Evolutionary conservation across 2,113 vertebrate genomes (phyloP), one percentile per base, ranked within the genome.

Genomic region (Panurus biarmicus): DNA sequence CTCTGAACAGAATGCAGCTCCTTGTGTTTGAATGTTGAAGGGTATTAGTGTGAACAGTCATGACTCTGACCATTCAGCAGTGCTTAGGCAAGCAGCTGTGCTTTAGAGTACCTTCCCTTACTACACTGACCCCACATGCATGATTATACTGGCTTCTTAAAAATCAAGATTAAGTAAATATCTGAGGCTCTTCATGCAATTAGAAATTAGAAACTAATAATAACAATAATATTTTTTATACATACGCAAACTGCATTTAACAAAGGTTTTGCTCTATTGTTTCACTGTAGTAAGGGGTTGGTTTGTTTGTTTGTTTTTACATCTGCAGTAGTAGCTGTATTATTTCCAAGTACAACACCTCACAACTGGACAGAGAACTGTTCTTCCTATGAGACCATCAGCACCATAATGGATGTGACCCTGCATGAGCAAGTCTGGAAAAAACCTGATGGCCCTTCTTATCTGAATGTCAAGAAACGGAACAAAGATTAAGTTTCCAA

Each of bases 401-500:
- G 45, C 76, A 76, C 67, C 47, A 14, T 40, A 78, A 85, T 7
- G 31, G 58, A 78, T 73, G 67, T 35, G 45, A 62, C 38, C 72
- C 14, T 75, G 77, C 50, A 71, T 26, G 24, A 93, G 28, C 51
- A 89, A 76, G 36, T 31, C 47, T 36, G 67, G 45, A 70, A 84
- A 84, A 72, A 84, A 67, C 75, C 91, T 89, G 77, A 67, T 82
- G 47, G 58, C 33, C 79, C 67, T 86, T 72, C 89, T 76, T 40
- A 71, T 92, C 36, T 78, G 67, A 84, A 93, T 69, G 71, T 89
- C 38, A n/a, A 93, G 82, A 89, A 89, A 86, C 8, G 7, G 85
- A 89, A 89, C 35, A 92, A 61, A 96, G 96, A 94, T 88, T 31
- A 95, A 84, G 40, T 94, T 97, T 80, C 67, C 58, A 90, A 44